Evolutionary conservation across 2,113 vertebrate genomes (phyloP).

Genomic region (Dipodomys ordii): DNA sequence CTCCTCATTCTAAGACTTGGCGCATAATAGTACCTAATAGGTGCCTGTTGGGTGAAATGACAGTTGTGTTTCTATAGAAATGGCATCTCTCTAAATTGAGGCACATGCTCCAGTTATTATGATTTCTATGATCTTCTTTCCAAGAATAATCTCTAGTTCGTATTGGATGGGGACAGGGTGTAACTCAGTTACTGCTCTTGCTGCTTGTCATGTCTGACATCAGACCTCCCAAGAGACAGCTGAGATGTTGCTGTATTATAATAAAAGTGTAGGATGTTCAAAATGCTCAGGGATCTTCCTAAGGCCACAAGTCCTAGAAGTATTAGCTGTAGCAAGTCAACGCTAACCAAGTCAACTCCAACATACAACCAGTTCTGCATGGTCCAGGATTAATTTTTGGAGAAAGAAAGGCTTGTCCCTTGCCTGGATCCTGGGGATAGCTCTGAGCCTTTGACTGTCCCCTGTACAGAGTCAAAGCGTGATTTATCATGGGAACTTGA

Average conservation of each 20-base stretch:
- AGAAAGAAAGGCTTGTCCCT: not conserved
- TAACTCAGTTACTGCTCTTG: not conserved
- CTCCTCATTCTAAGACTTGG: not conserved
- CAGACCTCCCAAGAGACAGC: not conserved
- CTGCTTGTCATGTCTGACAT: not conserved
- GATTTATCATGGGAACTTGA: not conserved
- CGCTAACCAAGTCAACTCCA: not conserved
- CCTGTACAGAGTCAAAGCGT: not conserved
- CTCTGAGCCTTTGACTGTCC: not conserved
- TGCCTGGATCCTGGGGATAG: not conserved
- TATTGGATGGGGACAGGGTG: not conserved
- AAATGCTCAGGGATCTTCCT: not conserved
- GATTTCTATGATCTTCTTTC: not conserved
- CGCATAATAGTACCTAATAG: not conserved
- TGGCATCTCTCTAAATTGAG: not conserved
- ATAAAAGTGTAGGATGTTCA: not conserved
- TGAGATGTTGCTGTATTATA: not conserved
- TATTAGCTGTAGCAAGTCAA: not conserved
- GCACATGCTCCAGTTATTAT: not conserved
- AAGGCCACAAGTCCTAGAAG: not conserved
- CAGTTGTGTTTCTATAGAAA: not conserved
- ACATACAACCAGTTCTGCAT: not conserved
- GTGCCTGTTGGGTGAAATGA: not conserved
- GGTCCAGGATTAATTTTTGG: not conserved
- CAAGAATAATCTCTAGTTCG: not conserved